Conservation (phyloP, 2,113 vertebrate genomes). For the Mola mola region DNA sequence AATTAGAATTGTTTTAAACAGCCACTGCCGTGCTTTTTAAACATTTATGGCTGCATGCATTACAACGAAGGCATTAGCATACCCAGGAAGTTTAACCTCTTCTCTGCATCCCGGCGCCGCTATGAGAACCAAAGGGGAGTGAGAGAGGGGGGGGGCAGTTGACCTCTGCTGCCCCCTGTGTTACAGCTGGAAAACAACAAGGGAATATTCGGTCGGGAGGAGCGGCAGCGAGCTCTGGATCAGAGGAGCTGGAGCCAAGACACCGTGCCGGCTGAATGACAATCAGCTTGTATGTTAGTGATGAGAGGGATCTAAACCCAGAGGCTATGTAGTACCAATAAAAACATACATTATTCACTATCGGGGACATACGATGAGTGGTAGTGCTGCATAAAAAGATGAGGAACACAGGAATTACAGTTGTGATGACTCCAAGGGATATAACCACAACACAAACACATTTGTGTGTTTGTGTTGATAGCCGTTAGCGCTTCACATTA, state of each 20-base stretch:
- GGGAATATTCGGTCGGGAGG: constrained; percentile 47
- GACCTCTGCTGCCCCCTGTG: constrained; percentile 79
- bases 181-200: constrained; percentile 71
- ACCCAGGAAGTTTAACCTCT: constrained; percentile 70
- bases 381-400: constrained; percentile 41
- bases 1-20: constrained; percentile 83
- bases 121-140: constrained; percentile 24
- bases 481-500: too few species aligned
- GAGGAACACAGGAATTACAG: constrained; percentile 39
- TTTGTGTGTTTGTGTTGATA: too few species aligned
- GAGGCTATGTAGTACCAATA: constrained; percentile 65
- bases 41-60: constrained; percentile 82
- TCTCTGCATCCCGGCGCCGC: constrained; percentile 37
- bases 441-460: constrained; percentile 26
- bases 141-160: constrained; percentile 54
- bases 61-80: constrained; percentile 75
- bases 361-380: constrained; percentile 44
- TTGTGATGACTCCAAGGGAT: constrained; percentile 30
- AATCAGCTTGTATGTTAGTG: constrained; percentile 65
- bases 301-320: constrained; percentile 50
- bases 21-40: constrained; percentile 78
- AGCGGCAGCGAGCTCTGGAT: constrained; percentile 57
- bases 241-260: constrained; percentile 55
- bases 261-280: constrained; percentile 67
- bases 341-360: constrained; percentile 70